Base-by-base conservation (phyloP, 2,113 vertebrate genomes). In the Tenrec ecaudatus region DNA sequence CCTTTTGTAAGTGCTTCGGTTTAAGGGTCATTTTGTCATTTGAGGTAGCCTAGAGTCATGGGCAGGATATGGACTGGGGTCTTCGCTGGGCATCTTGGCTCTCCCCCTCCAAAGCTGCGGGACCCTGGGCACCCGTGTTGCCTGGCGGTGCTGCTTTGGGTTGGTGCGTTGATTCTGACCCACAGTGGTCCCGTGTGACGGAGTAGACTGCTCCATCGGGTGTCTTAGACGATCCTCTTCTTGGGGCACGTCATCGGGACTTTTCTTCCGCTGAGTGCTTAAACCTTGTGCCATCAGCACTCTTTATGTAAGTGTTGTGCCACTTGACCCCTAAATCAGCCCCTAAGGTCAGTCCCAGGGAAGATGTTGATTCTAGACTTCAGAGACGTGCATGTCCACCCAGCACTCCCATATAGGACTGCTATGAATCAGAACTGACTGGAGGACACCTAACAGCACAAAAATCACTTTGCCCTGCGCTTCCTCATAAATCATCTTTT, bases 321-420 rank as follows among this genome's bases (percentile, higher is more conserved):
- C 23, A 2, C 38, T 68, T 16, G 64, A 38, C 8, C n/a, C 25
- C 22, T 58, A 43, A 29, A 31, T 86, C 4, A 33, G 33, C 22
- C 22, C 86, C 58, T 77, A 66, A 86, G 85, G 57, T 75, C 22
- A 20, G 33, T 83, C 71, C 43, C 8, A 0, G 2, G 33, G 40
- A 80, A 76, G 68, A 79, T 23, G 15, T 29, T 16, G 76, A 85
- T 38, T 82, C 69, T 92, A 15, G 90, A 77, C 78, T 94, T 89
- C 78, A 76, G 38, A 90, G 19, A 60, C 68, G 53, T 27, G 2
- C 1, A 14, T 64, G 75, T 11, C 47, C 43, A 66, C 66, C 23
- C 3, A 73, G 57, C 2, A 60, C 29, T 29, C 31, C 75, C 47
- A 53, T 14, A 53, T 53, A 12, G 47, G 47, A 10, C 2, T 53